phyloP scores from a whole-genome alignment of 2,888 invertebrate species.

The Bembecia ichneumoniformis region DNA sequence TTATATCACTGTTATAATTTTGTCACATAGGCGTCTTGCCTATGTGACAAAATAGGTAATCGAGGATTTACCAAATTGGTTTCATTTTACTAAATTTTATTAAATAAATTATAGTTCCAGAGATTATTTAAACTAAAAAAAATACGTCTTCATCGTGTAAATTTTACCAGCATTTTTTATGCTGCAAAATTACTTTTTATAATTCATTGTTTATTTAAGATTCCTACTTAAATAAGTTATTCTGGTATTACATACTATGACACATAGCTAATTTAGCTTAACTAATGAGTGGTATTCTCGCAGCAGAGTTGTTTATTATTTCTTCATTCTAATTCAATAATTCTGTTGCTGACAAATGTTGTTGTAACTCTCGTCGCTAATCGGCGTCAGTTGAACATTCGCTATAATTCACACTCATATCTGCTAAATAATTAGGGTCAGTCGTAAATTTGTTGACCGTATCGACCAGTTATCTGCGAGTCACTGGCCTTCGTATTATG shows the following conservation, averaged over 20 bases:
- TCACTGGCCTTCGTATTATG: constrained; percentile 17
- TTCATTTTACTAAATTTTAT: no score
- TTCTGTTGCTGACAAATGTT: constrained; percentile 5
- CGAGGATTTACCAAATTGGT: no score
- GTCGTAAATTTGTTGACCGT: constrained; percentile 23
- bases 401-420: constrained; percentile 22
- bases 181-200: no score
- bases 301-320: constrained; percentile 2
- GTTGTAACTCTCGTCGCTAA: constrained; percentile 5
- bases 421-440: constrained; percentile 37
- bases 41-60: no score
- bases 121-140: no score
- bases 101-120: no score
- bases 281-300: neutral
- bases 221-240: neutral
- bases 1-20: no score
- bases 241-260: neutral
- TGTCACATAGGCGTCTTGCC: no score
- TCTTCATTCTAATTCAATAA: no score
- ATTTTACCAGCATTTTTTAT: no score
- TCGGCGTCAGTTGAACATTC: constrained; percentile 8
- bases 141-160: no score
- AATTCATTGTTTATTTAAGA: no score
- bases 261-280: neutral
- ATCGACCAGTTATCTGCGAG: constrained; percentile 5